Base-by-base conservation (phyloP, 2,888 invertebrate genomes). In the Agonopterix subpropinquella region DNA sequence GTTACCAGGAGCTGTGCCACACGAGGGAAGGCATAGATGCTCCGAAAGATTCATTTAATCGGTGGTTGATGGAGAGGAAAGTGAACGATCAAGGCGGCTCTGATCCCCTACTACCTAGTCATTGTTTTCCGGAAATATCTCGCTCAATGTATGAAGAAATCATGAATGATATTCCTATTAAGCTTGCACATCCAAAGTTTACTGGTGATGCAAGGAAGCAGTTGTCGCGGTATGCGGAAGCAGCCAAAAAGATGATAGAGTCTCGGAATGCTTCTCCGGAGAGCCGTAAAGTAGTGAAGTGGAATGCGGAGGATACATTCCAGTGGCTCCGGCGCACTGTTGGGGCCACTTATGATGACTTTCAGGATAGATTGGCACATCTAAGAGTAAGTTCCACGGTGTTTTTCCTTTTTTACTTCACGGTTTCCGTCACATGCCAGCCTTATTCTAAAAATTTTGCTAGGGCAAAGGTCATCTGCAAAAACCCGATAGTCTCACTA, bases 261-360 rank as follows among this genome's bases (percentile, higher is more conserved):
- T 96, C 96, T 7, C 92, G 98, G 64, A 96, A 96, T 76, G 95
- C 96, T 8, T 95, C 96, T 28, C 92, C 97, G 0, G 98, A 98
- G 74, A 97, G 98, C 70, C 91, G 98, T 55, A 98, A 98, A 86
- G 95, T 98, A 10, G 98, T 99, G 0, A 98, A 98, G 77, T 98
- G 98, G 98, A 98, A 98, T 87, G 98, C 97, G 0, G 98, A 98
- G 71, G 98, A 98, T 65, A 98, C 98, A 18, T 98, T 98, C 80
- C 96, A 96, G 63, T 98, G 98, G 98, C 79, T 98, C 46, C 91
- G 98, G 71, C 92, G 95, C 68, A 97, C 98, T 8, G 94, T 96
- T 36, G 97, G 97, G 48, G 97, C 98, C 9, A 96, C 96, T 2
- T 97, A 97, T 78, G 97, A 97, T 79, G 97, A 97, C 79, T 97